phyloP scores from a whole-genome alignment of 2,797 vertebrate species.

The Sebastes cheni region DNA sequence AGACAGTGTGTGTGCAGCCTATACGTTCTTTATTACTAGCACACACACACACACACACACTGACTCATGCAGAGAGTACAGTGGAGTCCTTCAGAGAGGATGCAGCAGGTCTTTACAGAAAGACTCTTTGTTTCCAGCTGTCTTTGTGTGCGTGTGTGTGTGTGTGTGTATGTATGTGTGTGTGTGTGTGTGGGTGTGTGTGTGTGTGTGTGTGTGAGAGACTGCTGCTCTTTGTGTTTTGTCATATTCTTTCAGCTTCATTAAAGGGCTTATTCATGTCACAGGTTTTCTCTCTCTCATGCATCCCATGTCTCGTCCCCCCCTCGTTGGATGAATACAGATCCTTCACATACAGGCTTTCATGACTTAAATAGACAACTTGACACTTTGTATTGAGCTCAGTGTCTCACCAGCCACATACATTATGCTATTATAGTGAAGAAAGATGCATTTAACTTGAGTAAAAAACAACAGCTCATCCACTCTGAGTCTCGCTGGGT shows the following conservation, averaged over 20 bases:
- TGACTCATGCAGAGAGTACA: conserved; percentile 57
- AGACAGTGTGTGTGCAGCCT: conserved; percentile 35
- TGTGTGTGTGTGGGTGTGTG: conserved; percentile 33
- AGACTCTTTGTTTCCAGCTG: conserved; percentile 71
- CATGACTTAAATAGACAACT: neutral
- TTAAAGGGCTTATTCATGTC: conserved; percentile 69
- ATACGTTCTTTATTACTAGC: conserved; percentile 23
- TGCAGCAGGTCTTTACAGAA: conserved; percentile 68
- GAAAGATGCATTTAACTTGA: neutral
- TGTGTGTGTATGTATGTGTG: conserved; percentile 36
- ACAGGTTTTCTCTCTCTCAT: conserved; percentile 21
- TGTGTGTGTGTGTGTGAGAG: conserved; percentile 25
- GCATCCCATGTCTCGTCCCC: neutral
- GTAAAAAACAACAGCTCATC: neutral
- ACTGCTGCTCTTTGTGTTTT: conserved; percentile 61
- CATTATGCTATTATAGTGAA: neutral
- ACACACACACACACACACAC: conserved; percentile 6
- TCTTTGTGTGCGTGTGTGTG: conserved; percentile 51
- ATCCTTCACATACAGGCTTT: neutral
- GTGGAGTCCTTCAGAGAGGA: conserved; percentile 71
- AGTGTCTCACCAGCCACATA: neutral
- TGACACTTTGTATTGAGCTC: neutral
- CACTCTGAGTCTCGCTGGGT: neutral
- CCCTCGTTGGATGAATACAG: neutral
- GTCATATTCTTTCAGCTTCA: conserved; percentile 71